Base-by-base conservation (phyloP, 2,113 vertebrate species). In the Muntiacus reevesi region DNA sequence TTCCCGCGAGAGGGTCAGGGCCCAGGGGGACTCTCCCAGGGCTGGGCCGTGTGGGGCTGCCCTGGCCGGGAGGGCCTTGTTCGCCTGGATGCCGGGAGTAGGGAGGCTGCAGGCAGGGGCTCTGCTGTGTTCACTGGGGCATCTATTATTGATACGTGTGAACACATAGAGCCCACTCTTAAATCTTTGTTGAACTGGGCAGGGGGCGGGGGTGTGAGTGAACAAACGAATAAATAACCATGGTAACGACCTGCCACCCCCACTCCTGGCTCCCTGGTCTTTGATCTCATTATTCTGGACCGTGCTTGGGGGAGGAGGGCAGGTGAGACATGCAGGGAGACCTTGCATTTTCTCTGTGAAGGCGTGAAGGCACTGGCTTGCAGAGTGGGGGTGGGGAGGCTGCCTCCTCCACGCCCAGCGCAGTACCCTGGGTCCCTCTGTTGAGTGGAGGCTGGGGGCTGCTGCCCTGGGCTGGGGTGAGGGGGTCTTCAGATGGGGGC, bases 61-160 rank as follows among this genome's bases (percentile, higher is more conserved):
- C 0, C 6, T 2, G n/a, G 30, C 33, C 2, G 0, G 8, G 30
- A 19, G 25, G 54, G 3, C 5, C 8, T 50, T 13, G 12, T 33
- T 50, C 1, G 12, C 12, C 33, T 13, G 33, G 50, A 25, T 33
- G 19, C 23, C 28, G 14, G 19, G 55, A 2, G 25, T 40, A 40
- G 50, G 47, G 45, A 45, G 92, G 52, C 33, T 19, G 3, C 1
- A 2, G 78, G 47, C 10, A 33, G 16, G 47, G 89, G 33, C 78
- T 28, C 59, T 1, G 59, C 1, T 23, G 30, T n/a, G 79, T n/a
- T 52, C 47, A 52, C 74, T 21, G 47, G 59, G 16, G 14, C 23
- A 52, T n/a, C 91, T n/a, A 28, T 55, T n/a, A 28, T 9, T 6
- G 76, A 50, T 6, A 21, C 11, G 0, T 4, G 4, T 0, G 4